Evolutionary conservation across 2,113 vertebrate species (phyloP), one percentile per base, ranked within the genome.

Genomic region (Sorex araneus): DNA sequence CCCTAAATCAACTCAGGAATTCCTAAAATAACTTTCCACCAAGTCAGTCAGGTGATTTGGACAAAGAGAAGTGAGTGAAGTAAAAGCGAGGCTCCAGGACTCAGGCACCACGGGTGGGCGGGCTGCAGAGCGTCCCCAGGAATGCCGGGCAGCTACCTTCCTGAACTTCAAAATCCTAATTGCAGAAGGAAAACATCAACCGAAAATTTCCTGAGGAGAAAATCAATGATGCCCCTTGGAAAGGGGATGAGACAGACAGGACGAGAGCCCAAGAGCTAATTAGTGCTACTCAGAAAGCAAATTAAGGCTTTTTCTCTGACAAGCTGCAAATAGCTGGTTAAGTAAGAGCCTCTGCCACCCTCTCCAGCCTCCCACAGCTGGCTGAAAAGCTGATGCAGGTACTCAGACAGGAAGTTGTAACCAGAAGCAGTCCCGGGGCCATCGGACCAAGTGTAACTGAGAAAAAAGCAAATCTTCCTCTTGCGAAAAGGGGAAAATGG

Each of bases 241-340:
- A 84, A 92, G 94, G 27, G 80, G 43, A 90, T 63, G 86, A 89
- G 94, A 92, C 77, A 83, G 90, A 93, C 70, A 94, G 92, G 89
- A 91, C 87, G 91, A 47, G 83, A 90, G 90, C 83, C 2, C 1
- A 92, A 69, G 84, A 95, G 91, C 94, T 95, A 91, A 96, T 96
- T 95, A 96, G 92, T 84, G 91, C 88, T 84, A 80, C 95, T 96
- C 89, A 84, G 92, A 94, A 97, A 80, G 91, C 94, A 96, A 96
- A 96, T 96, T 89, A 96, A 94, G 83, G 94, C 90, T 91, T 95
- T 96, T 96, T 96, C 95, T 92, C 43, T 95, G 95, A 95, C 89
- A 94, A 78, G 92, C 88, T 92, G 81, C 89, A 96, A 95, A 95
- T 76, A 95, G 96, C 94, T 90, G 77, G 88, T 77, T 81, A 94